Conservation (phyloP, 2,888 invertebrate genomes). For the Orthonevra nobilis region DNA sequence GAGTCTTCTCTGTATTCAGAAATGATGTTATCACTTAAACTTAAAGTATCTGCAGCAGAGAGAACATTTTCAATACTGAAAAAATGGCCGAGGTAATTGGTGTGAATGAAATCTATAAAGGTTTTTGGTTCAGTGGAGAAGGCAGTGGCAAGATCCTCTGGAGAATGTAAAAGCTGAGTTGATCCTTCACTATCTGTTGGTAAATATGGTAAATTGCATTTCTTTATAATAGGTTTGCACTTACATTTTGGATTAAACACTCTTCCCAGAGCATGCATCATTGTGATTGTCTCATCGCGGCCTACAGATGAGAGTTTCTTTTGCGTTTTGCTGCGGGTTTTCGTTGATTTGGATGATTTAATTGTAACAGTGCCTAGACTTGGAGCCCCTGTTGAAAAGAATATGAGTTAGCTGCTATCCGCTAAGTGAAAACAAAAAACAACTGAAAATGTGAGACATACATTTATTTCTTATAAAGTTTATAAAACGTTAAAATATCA, state of each 20-base stretch:
- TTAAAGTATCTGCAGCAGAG: slow-evolving; percentile 84
- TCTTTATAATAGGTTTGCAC: no score
- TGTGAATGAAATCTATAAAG: slow-evolving; percentile 86
- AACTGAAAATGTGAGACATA: no score
- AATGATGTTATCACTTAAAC: slow-evolving; percentile 86
- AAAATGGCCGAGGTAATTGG: slow-evolving; percentile 89
- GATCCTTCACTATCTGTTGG: slow-evolving; percentile 78
- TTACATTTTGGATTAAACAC: slow-evolving; percentile 89
- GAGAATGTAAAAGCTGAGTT: slow-evolving; percentile 83
- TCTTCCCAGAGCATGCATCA: slow-evolving; percentile 88
- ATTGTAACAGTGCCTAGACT: slow-evolving; percentile 56
- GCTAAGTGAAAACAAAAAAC: background rate
- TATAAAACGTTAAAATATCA: no score
- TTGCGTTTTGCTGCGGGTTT: slow-evolving; percentile 72
- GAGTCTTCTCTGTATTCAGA: slow-evolving; percentile 83
- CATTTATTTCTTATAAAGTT: no score
- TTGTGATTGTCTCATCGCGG: slow-evolving; percentile 86
- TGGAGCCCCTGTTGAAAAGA: slow-evolving; percentile 69
- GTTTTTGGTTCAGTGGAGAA: slow-evolving; percentile 85
- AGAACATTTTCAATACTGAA: slow-evolving; percentile 84
- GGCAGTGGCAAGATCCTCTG: slow-evolving; percentile 85
- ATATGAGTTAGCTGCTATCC: background rate
- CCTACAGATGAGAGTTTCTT: slow-evolving; percentile 81
- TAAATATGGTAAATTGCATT: no score
- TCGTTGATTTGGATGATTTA: slow-evolving; percentile 53